Percentiles rank a stretch among this genome's conserved stretches.
phyloP scores from a whole-genome alignment of 2,797 vertebrate genomes.

The Pempheris klunzingeri region DNA sequence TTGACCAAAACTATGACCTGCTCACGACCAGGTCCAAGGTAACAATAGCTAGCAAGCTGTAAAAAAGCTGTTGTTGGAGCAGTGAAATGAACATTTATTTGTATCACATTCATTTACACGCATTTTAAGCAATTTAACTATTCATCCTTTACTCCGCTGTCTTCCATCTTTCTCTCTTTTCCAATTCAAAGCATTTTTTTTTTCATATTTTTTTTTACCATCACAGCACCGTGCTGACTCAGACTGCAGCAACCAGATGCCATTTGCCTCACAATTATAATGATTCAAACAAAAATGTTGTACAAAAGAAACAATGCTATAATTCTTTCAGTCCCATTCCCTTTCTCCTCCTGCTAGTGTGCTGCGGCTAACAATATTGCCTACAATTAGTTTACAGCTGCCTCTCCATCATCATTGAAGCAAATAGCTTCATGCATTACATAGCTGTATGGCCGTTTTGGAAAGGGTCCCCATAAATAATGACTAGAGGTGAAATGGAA shows the following conservation, averaged over 20 bases:
- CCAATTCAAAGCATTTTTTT: background rate
- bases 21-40: background rate
- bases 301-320: slow-evolving; percentile 24
- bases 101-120: background rate
- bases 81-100: background rate
- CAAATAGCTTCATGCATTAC: slow-evolving; percentile 72
- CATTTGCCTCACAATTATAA: slow-evolving; percentile 10
- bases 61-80: background rate
- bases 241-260: slow-evolving; percentile 3
- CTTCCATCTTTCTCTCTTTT: background rate
- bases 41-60: background rate
- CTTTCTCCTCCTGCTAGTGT: slow-evolving; percentile 23
- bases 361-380: slow-evolving; percentile 56
- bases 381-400: slow-evolving; percentile 47
- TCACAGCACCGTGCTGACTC: background rate
- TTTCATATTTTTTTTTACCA: background rate
- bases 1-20: background rate
- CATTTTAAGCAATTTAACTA: background rate
- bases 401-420: slow-evolving; percentile 70
- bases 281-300: slow-evolving; percentile 31
- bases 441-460: slow-evolving; percentile 58
- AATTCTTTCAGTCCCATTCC: slow-evolving; percentile 36
- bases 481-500: slow-evolving; percentile 72
- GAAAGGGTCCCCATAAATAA: slow-evolving; percentile 71
- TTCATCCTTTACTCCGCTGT: background rate